Evolutionary conservation across 2,113 vertebrate species (phyloP).

Genomic region (Kryptolebias marmoratus): DNA sequence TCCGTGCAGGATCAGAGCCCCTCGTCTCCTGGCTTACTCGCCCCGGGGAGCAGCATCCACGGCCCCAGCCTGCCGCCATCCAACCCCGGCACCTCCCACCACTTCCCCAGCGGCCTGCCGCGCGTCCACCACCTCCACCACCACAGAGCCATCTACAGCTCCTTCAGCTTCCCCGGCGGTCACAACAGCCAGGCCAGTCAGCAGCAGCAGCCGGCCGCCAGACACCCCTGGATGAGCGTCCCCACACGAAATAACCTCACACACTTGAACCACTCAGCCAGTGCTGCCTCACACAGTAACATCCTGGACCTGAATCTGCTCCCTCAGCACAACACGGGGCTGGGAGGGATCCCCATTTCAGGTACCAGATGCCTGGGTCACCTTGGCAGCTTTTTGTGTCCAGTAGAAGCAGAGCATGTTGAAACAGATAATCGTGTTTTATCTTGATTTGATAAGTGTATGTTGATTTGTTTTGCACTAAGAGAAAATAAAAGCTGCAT

Average conservation of each 20-base stretch:
- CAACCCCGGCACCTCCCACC: conserved; percentile 64
- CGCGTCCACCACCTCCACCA: conserved; percentile 93
- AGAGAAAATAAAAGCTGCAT: conserved; percentile 2
- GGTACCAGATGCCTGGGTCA: conserved; percentile 79
- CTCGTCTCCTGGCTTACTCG: conserved; percentile 58
- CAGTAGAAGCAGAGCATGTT: conserved; percentile 6
- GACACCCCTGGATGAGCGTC: conserved; percentile 96
- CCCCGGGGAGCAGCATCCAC: conserved; percentile 51
- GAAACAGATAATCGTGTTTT: not conserved
- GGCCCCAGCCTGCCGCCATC: conserved; percentile 48
- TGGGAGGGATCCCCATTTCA: conserved; percentile 98
- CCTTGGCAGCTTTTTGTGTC: conserved; percentile 27
- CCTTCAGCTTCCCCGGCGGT: conserved; percentile 92
- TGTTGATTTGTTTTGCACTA: conserved; percentile 34
- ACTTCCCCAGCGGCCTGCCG: conserved; percentile 88
- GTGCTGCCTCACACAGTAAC: conserved; percentile 95
- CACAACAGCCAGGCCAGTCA: conserved; percentile 73
- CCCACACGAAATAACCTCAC: conserved; percentile 92
- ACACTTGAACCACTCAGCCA: conserved; percentile 92
- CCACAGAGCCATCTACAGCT: conserved; percentile 96
- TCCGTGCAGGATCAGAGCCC: conserved; percentile 91
- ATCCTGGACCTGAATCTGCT: conserved; percentile 98
- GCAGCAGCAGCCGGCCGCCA: conserved; percentile 84
- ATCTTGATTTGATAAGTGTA: conserved; percentile 29
- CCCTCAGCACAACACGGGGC: conserved; percentile 96